These are phyloP conservation scores for Rotaria socialis DNA, from an alignment of 2,888 invertebrate genomes.

Conservation along the genomic window DNA sequence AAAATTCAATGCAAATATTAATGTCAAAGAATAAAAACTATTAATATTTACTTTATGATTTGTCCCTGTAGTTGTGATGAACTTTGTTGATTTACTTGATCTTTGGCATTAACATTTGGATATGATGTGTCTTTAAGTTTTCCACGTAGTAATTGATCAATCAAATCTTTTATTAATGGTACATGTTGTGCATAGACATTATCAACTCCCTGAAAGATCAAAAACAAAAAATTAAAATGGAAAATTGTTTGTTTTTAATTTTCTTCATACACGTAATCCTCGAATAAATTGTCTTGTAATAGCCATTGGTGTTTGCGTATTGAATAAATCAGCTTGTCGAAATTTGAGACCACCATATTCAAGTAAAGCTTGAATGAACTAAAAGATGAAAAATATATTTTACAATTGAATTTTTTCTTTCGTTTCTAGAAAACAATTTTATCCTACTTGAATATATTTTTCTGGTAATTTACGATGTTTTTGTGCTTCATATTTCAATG, in stretches of 20 bases:
- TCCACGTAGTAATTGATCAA: constrained; percentile 84
- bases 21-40: background rate
- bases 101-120: constrained; percentile 67
- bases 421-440: too few relatives aligned
- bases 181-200: constrained; percentile 98
- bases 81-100: background rate
- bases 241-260: background rate
- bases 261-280: constrained; percentile 69
- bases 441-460: background rate
- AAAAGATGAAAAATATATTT: constrained; percentile 46
- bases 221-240: too few relatives aligned
- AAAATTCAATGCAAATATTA: constrained; percentile 43
- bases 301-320: constrained; percentile 75
- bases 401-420: background rate
- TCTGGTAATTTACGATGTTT: constrained; percentile 55
- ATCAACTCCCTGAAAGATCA: constrained; percentile 79
- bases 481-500: constrained; percentile 69
- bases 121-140: constrained; percentile 78
- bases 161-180: constrained; percentile 79
- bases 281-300: constrained; percentile 77
- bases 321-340: constrained; percentile 75
- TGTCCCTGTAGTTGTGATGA: constrained; percentile 9
- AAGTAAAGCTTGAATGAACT: constrained; percentile 68
- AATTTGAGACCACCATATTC: constrained; percentile 80
- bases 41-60: background rate